Conservation (phyloP, 2,888 invertebrate species). For the Lasioglossum leucozonium region DNA sequence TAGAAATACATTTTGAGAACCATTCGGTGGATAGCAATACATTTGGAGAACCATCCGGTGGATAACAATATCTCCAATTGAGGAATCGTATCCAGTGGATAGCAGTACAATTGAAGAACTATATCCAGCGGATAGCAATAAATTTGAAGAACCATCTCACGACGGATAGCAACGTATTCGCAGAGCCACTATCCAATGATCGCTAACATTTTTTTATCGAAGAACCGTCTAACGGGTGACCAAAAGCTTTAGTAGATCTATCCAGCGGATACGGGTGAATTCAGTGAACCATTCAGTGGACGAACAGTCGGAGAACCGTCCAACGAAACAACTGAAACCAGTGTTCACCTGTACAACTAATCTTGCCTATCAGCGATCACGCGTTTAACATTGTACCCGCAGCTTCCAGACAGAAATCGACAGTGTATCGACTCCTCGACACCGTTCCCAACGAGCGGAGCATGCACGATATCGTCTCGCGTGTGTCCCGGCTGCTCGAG, state of each 20-base stretch:
- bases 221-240: background rate
- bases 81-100: no score
- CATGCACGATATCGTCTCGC: background rate
- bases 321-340: background rate
- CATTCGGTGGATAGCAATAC: no score
- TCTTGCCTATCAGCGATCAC: background rate
- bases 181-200: no score
- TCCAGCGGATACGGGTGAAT: background rate
- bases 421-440: constrained; percentile 1
- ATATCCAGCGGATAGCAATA: no score
- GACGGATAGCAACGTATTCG: no score
- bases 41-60: no score
- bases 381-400: background rate
- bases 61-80: no score
- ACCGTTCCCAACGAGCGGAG: background rate
- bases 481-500: background rate
- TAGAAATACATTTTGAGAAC: background rate
- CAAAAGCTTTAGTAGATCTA: background rate
- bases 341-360: background rate
- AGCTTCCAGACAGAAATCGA: constrained; percentile 2
- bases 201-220: no score
- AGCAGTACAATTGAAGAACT: no score
- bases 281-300: no score
- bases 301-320: background rate
- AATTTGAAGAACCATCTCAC: no score